These are phyloP conservation scores for Papilio dardanus DNA, from an alignment of 1,140 invertebrate species.

Conservation along the genomic window DNA sequence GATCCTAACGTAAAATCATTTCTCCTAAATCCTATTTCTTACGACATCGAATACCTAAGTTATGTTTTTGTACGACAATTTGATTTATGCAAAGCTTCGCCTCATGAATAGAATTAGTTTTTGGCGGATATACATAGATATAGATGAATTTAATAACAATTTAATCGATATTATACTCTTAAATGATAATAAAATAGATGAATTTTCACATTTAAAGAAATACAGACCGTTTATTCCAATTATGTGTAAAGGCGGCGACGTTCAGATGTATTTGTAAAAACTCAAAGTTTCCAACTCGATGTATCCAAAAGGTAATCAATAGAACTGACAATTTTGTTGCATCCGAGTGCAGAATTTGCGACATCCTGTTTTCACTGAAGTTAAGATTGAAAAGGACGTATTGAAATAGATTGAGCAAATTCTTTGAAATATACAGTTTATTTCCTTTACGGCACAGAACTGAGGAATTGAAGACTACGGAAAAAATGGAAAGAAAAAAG, in stretches of 20 bases:
- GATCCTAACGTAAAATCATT: background rate
- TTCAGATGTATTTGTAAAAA: no score
- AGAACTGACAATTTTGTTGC: background rate
- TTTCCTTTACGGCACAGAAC: background rate
- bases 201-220: no score
- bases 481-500: no score
- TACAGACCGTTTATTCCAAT: no score
- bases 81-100: background rate
- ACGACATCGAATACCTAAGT: slow-evolving; percentile 2
- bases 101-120: background rate
- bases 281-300: no score
- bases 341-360: background rate
- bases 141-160: no score
- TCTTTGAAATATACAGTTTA: background rate
- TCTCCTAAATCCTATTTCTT: background rate
- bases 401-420: background rate
- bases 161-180: no score
- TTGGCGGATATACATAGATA: no score
- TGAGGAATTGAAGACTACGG: background rate
- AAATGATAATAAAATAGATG: no score
- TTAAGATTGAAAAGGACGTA: background rate
- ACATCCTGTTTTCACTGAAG: background rate
- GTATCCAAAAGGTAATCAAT: background rate
- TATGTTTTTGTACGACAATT: background rate
- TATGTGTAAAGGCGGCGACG: no score